Percentiles rank a stretch among this genome's conserved stretches.
phyloP scores from a whole-genome alignment of 1,140 invertebrate genomes.

The Apis mellifera region Amel_HAv3.1 CM009937.2:11779501-11780000 shows the following conservation, averaged over 20 bases:
- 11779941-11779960: constrained; percentile 71
- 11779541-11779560: background rate
- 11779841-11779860: constrained; percentile 25
- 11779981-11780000: constrained; percentile 70
- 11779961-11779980: constrained; percentile 63
- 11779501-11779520: background rate
- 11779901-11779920: constrained; percentile 55
- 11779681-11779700: constrained; percentile 53
- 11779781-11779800: constrained; percentile 76
- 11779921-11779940: constrained; percentile 72
- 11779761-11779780: constrained; percentile 69
- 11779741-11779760: constrained; percentile 70
- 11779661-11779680: background rate
- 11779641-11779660: constrained; percentile 30
- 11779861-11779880: background rate
- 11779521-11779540: background rate
- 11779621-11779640: constrained; percentile 7
- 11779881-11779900: constrained; percentile 17
- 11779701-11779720: constrained; percentile 74
- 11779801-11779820: constrained; percentile 47
- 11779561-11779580: background rate
- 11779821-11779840: constrained; percentile 37
- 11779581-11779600: background rate
- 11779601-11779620: background rate
- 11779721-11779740: constrained; percentile 71